These are phyloP conservation scores for Zaprionus africanus DNA, from an alignment of 1,140 invertebrate genomes.

Conservation along the genomic window DNA sequence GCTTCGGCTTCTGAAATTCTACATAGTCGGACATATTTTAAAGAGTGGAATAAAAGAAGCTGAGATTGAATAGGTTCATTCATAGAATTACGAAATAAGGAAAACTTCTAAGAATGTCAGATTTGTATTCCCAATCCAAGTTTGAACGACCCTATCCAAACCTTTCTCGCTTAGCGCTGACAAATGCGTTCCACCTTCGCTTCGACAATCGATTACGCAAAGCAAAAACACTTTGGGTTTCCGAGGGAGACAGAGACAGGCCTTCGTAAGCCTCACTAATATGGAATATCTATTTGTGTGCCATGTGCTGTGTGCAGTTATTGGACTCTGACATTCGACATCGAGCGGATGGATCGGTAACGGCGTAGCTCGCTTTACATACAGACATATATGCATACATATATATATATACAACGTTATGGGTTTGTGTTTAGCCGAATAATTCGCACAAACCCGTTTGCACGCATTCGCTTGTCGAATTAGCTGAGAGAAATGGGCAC, in stretches of 20 bases:
- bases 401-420: slow-evolving; percentile 13
- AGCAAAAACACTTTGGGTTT: slow-evolving; percentile 35
- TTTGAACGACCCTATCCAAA: slow-evolving; percentile 3
- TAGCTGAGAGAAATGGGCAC: slow-evolving; percentile 47
- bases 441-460: slow-evolving; percentile 38
- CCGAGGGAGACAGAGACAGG: background rate
- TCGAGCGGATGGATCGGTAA: slow-evolving; percentile 1
- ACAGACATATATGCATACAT: background rate
- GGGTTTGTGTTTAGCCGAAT: slow-evolving; percentile 49
- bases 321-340: slow-evolving; percentile 20
- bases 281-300: slow-evolving; percentile 35
- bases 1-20: background rate
- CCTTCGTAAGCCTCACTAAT: slow-evolving; percentile 28
- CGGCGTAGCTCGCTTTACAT: background rate
- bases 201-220: slow-evolving; percentile 66
- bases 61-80: background rate
- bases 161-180: slow-evolving; percentile 34
- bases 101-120: background rate
- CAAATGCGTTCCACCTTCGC: slow-evolving; percentile 48
- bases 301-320: slow-evolving; percentile 19
- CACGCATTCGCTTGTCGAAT: slow-evolving; percentile 37
- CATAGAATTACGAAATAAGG: background rate
- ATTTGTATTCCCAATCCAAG: slow-evolving; percentile 28
- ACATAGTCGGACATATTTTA: background rate
- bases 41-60: background rate